Evolutionary conservation across 2,113 vertebrate species (phyloP), one percentile per base, ranked within the genome.

Genomic region (Cochlearius cochlearius): DNA sequence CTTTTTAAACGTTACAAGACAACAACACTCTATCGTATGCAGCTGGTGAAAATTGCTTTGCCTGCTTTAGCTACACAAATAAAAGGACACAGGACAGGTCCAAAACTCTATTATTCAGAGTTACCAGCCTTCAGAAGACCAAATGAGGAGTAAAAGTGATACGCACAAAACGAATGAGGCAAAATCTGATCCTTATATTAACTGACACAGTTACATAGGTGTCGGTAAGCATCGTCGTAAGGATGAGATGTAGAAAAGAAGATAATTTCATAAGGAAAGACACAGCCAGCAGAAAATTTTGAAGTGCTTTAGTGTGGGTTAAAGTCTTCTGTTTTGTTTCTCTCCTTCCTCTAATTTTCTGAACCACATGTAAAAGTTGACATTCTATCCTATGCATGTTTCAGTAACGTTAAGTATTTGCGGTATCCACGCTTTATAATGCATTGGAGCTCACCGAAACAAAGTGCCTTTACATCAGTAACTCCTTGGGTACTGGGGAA

Each of bases 401-500:
- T 36, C 32, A 47, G 71, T 38, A 36, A 29, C 12, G 2, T 7
- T 1, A 11, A 36, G 49, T 1, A 14, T 41, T 27, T 32, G 88
- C 6, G 64, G 41, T 3, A 23, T 4, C n/a, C 41, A 1, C 41
- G 5, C 14, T 13, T 56, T 6, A 7, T 4, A 36, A 34, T 0
- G 36, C 4, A 6, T 4, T 36, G 76, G 26, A 18, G 63, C 74
- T 82, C 43, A 11, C 74, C n/a, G 69, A 15, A 49, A 15, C 66
- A 41, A 47, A 1, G 25, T 3, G 9, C 38, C 2, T 1, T 34
- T 8, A 25, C 77, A 76, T 1, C 64, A 20, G 56, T 2, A 74
- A 67, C 56, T 60, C 34, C 82, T 6, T 3, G 72, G 59, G 27
- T 43, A 25, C 18, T 5, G 12, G 26, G 38, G 20, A 66, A 68